Evolutionary conservation across 1,140 invertebrate species (phyloP).

Genomic region (Leptinotarsa defecta): DNA sequence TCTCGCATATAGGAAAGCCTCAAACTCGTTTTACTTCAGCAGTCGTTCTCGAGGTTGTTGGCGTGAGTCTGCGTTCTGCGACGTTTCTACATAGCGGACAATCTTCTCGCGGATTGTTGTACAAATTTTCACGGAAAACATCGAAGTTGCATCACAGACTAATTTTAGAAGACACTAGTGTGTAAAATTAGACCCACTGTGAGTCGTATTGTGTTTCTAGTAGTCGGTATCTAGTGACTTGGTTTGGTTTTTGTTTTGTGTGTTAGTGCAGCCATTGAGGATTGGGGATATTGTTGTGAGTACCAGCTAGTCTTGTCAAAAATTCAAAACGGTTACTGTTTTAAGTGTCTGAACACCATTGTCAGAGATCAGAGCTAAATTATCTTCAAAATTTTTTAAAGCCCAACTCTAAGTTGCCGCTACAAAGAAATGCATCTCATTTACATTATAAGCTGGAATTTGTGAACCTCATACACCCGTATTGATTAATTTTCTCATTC

Average conservation of each 20-base stretch:
- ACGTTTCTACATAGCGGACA: not conserved
- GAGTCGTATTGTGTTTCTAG: conserved; percentile 3
- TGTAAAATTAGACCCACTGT: not conserved
- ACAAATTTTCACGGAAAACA: not conserved
- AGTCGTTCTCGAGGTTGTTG: conserved; percentile 30
- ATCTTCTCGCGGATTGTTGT: not conserved
- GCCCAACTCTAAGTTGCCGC: no score
- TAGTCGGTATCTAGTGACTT: not conserved
- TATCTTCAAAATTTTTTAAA: no score
- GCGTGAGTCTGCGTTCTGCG: not conserved
- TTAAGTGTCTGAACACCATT: no score
- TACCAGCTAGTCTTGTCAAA: not conserved
- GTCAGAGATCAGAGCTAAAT: no score
- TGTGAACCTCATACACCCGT: no score
- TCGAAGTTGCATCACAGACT: conserved; percentile 2
- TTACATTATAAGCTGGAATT: no score
- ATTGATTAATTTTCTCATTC: no score
- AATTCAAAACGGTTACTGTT: no score
- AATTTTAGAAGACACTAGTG: conserved; percentile 6
- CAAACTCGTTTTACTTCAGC: conserved; percentile 36
- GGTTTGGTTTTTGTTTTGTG: not conserved
- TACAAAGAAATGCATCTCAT: no score
- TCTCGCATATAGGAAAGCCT: conserved; percentile 41
- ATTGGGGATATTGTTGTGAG: not conserved
- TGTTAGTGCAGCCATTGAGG: not conserved